These are phyloP conservation scores for Apeira syringaria DNA, from an alignment of 2,888 invertebrate genomes.

Conservation along the genomic window DNA sequence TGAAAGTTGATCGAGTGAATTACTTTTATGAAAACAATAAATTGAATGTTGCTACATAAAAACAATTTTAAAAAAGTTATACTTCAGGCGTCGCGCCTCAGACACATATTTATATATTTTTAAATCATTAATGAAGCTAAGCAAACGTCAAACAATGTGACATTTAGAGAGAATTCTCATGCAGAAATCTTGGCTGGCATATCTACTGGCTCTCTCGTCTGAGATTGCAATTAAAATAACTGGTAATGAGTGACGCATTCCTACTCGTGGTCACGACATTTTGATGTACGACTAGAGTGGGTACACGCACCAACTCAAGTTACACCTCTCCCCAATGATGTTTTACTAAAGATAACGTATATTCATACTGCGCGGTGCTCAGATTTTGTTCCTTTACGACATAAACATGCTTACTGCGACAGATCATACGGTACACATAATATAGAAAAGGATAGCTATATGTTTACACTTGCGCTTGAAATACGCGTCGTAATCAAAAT, in stretches of 20 bases:
- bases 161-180: slow-evolving; percentile 35
- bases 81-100: neutral
- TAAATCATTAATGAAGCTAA: slow-evolving; percentile 31
- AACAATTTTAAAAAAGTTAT: slow-evolving; percentile 2
- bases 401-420: no score
- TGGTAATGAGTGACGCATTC: slow-evolving; percentile 64
- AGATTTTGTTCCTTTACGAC: no score
- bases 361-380: no score
- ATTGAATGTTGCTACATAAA: neutral
- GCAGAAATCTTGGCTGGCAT: slow-evolving; percentile 28
- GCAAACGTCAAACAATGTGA: slow-evolving; percentile 21
- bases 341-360: no score
- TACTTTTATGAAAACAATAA: no score
- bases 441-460: no score
- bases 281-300: slow-evolving; percentile 40
- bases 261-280: slow-evolving; percentile 47
- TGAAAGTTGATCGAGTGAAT: no score
- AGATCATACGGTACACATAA: no score
- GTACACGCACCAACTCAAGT: slow-evolving; percentile 5
- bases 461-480: no score
- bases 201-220: slow-evolving; percentile 35
- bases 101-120: neutral
- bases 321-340: no score
- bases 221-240: slow-evolving; percentile 63
- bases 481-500: no score